These are phyloP conservation scores for Pelochelys cantorii DNA, from an alignment of 2,797 vertebrate species.

Conservation along the genomic window DNA sequence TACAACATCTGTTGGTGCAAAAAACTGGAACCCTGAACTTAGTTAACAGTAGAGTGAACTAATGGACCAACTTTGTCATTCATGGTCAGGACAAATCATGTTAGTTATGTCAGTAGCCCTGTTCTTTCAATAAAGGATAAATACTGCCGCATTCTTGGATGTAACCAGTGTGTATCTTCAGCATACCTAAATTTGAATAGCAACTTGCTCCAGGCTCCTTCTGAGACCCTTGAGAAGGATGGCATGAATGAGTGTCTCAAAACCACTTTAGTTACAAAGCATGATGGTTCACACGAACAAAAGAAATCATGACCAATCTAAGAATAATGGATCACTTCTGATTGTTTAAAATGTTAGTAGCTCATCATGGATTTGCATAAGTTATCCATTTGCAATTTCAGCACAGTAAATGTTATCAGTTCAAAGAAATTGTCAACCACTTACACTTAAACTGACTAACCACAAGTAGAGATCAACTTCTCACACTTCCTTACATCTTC, in stretches of 20 bases:
- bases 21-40: conserved; percentile 62
- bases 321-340: neutral
- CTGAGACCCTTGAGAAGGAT: neutral
- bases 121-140: neutral
- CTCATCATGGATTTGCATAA: too few relatives aligned
- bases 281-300: neutral
- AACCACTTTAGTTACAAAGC: neutral
- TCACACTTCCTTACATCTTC: neutral
- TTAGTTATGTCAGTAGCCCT: conserved; percentile 20
- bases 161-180: neutral
- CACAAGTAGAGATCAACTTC: neutral
- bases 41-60: conserved; percentile 27
- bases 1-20: neutral
- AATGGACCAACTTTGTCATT: neutral
- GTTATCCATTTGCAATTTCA: too few relatives aligned
- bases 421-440: neutral
- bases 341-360: neutral
- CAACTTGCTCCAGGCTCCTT: neutral
- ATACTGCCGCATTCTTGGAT: neutral
- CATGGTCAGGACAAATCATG: neutral
- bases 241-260: neutral
- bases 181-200: neutral
- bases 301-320: neutral
- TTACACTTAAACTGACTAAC: too few relatives aligned
- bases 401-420: neutral